Evolutionary conservation across 2,113 vertebrate species (phyloP), one percentile per base, ranked within the genome.

Genomic region (Phaethornis superciliosus): DNA sequence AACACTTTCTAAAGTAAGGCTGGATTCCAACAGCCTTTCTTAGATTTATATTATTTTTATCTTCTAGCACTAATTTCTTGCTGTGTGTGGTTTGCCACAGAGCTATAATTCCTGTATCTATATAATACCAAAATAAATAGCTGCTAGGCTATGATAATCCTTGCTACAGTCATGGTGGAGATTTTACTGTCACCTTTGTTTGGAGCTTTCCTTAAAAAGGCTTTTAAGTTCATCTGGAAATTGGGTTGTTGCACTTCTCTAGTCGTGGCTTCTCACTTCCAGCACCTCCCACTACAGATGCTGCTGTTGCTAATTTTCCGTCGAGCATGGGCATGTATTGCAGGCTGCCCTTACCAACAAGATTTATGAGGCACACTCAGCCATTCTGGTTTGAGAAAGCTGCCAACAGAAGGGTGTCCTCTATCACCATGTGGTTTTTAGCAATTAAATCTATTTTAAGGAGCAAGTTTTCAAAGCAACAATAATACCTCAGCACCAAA

Each of bases 21-120:
- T 94, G 74, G 59, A 91, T 92, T 96, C 75, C 80, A 97, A 32
- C n/a, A 77, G 49, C 64, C 69, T 86, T 89, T 89, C 44, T 81
- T 84, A 35, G 47, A 84, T 92, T 95, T 81, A 71, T 92, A 37
- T 83, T 89, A 79, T 86, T 95, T 90, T 51, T 78, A 86, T 79
- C n/a, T 4, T 47, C 94, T 83, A 85, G 47, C 81, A 87, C 27
- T 89, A 95, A 94, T 88, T 96, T 64, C 8, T 76, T 7, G 28
- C 35, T 67, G 8, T 77, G 9, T 11, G 75, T 70, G 81, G 63
- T 92, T 96, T 97, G 28, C 64, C 40, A 88, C 81, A 75, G 56
- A 42, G 24, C 33, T 88, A 4, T 72, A 89, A 74, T 64, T 94
- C 83, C 59, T 70, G 24, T 70, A 51, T 60, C 79, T 65, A 60